phyloP scores from a whole-genome alignment of 2,797 vertebrate genomes.

The Tangara arthus region DNA sequence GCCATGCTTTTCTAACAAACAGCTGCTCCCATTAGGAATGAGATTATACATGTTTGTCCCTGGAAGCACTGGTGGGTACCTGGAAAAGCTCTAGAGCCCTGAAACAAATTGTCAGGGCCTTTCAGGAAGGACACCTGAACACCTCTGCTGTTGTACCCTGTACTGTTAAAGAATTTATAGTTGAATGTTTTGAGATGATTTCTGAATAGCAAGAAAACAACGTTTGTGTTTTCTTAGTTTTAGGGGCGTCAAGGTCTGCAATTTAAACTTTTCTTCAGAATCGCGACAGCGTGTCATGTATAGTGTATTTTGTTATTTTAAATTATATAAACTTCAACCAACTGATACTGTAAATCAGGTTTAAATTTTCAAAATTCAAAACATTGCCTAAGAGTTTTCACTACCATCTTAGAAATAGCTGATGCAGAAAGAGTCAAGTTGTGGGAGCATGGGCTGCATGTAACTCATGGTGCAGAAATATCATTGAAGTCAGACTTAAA shows the following conservation, averaged over 20 bases:
- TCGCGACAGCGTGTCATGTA: fast-evolving
- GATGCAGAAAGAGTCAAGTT: background rate
- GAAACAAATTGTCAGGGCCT: background rate
- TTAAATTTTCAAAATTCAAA: background rate
- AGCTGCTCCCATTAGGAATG: background rate
- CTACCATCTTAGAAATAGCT: background rate
- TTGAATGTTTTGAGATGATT: background rate
- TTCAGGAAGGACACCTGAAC: background rate
- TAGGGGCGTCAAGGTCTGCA: background rate
- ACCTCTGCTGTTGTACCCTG: background rate
- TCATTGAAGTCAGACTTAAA: background rate
- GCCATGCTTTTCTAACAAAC: background rate
- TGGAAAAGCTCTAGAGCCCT: background rate
- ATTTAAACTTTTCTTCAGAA: background rate
- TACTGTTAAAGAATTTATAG: background rate
- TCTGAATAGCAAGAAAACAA: background rate
- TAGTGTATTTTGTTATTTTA: background rate
- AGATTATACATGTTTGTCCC: background rate
- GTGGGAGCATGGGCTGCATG: background rate
- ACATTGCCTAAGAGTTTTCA: background rate
- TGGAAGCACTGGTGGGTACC: background rate
- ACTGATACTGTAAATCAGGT: background rate
- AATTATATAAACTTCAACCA: background rate
- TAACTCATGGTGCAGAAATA: background rate
- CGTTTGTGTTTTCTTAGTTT: background rate